Evolutionary conservation across 2,113 vertebrate genomes (phyloP).

Genomic region (Illadopsis cleaveri): DNA sequence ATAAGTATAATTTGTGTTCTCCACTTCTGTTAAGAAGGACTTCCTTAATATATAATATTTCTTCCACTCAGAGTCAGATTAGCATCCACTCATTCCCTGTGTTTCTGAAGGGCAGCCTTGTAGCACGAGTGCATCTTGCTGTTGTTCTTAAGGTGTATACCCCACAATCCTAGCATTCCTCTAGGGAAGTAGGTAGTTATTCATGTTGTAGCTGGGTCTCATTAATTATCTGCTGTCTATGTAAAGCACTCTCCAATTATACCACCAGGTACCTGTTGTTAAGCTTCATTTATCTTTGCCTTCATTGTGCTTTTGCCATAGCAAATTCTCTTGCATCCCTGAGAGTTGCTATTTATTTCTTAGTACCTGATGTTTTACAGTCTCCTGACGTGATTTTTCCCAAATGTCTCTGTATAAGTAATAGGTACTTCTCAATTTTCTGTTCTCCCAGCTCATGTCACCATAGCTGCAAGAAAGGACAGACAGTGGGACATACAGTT

Average conservation of each 20-base stretch:
- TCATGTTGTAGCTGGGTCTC: neutral
- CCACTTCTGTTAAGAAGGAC: neutral
- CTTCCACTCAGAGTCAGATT: neutral
- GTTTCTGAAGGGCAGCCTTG: neutral
- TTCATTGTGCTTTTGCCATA: neutral
- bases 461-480: neutral
- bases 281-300: slow-evolving; percentile 27
- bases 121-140: neutral
- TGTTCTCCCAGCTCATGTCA: neutral
- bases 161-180: neutral
- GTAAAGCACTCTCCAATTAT: slow-evolving; percentile 16
- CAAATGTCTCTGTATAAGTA: neutral
- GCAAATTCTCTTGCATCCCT: neutral
- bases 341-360: neutral
- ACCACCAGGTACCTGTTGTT: neutral
- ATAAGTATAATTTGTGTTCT: neutral
- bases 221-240: slow-evolving; percentile 15
- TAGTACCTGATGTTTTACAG: neutral
- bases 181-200: neutral
- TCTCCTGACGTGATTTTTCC: neutral
- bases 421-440: neutral
- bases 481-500: neutral
- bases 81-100: neutral
- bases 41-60: neutral
- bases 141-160: neutral